These are phyloP conservation scores for Tragelaphus buxtoni DNA, from an alignment of 2,113 vertebrate species.

Conservation along the genomic window DNA sequence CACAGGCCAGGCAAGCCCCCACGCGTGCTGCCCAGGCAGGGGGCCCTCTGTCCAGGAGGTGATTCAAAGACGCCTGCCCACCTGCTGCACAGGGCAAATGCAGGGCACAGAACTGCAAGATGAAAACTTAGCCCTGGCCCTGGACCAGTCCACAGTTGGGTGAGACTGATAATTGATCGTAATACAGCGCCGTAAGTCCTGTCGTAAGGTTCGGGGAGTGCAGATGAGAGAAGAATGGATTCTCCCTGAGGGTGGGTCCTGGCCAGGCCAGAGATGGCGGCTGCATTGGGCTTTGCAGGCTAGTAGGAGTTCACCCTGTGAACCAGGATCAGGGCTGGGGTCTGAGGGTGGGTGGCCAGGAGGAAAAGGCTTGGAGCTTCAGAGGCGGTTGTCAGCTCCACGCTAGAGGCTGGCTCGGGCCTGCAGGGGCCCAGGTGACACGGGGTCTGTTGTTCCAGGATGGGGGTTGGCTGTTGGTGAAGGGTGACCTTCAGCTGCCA, in stretches of 20 bases:
- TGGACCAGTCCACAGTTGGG: not conserved
- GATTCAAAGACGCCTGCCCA: not conserved
- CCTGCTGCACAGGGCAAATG: accelerated
- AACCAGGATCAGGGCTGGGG: not conserved
- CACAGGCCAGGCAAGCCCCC: not conserved
- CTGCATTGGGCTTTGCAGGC: not conserved
- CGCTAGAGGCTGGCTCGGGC: not conserved
- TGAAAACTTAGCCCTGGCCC: not conserved
- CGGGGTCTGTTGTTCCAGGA: not conserved
- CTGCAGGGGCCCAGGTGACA: not conserved
- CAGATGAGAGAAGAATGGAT: not conserved
- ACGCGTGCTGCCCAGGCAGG: accelerated
- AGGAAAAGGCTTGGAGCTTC: not conserved
- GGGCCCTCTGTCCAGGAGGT: not conserved
- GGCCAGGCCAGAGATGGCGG: not conserved
- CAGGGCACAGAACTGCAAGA: accelerated
- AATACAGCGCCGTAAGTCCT: accelerated
- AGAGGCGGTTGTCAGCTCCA: accelerated
- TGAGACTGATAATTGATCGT: accelerated
- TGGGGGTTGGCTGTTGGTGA: accelerated
- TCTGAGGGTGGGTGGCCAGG: too few species aligned
- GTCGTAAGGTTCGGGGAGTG: not conserved
- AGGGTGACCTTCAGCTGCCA: not conserved
- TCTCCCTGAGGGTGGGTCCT: not conserved
- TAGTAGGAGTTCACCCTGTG: not conserved